Percentiles rank a stretch among this genome's conserved stretches.
Evolutionary conservation across 1,140 invertebrate genomes (phyloP).

Genomic region (Drosophila rhopaloa): DNA sequence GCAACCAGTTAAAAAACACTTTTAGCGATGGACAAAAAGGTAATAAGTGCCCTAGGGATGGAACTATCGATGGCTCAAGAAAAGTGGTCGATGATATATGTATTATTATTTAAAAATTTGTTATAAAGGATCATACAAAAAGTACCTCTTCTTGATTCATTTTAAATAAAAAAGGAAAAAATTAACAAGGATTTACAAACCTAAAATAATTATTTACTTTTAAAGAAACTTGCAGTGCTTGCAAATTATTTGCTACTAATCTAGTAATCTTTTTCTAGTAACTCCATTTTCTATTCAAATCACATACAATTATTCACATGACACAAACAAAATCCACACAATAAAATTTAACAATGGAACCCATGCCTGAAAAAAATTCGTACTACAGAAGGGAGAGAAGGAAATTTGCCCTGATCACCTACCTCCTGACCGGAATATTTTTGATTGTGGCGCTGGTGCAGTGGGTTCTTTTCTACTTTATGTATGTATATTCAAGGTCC

Average conservation of each 20-base stretch:
- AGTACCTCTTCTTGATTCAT: too few species aligned
- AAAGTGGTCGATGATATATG: background rate
- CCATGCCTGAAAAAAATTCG: background rate
- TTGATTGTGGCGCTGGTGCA: slow-evolving; percentile 20
- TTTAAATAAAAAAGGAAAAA: too few species aligned
- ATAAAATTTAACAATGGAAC: background rate
- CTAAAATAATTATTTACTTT: too few species aligned
- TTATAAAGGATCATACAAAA: background rate
- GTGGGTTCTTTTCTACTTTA: slow-evolving; percentile 33
- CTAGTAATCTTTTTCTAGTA: too few species aligned
- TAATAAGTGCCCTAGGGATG: background rate
- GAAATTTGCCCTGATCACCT: slow-evolving; percentile 10
- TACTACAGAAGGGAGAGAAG: slow-evolving; percentile 5
- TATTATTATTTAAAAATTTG: background rate
- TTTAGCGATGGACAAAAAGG: background rate
- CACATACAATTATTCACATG: too few species aligned
- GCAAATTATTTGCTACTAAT: too few species aligned
- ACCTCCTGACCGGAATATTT: slow-evolving; percentile 8
- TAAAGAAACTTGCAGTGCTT: too few species aligned
- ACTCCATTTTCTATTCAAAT: too few species aligned
- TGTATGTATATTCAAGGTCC: slow-evolving; percentile 30
- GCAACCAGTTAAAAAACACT: slow-evolving; percentile 1
- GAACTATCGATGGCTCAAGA: background rate
- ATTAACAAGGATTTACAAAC: too few species aligned
- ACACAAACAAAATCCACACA: background rate